phyloP scores from a whole-genome alignment of 2,797 vertebrate species.

The Fratercula arctica region DNA sequence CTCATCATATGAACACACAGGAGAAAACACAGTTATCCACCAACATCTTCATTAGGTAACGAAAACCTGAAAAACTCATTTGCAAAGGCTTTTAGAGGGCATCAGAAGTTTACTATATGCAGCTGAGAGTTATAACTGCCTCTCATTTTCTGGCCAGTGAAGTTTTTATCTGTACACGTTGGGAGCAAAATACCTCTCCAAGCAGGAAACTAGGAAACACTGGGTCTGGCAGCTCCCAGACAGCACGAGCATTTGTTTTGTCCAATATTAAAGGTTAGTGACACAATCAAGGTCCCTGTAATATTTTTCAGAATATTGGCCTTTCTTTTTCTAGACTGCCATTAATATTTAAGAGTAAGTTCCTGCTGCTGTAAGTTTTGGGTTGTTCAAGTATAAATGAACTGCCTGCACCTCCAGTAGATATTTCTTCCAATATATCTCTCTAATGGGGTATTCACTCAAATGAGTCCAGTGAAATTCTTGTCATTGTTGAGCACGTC shows the following conservation, averaged over 20 bases:
- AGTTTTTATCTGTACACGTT: not conserved
- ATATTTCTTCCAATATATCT: not conserved
- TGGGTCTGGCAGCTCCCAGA: not conserved
- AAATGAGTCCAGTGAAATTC: slow-evolving; percentile 33
- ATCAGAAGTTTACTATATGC: not conserved
- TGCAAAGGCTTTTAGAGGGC: not conserved
- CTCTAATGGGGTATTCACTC: slow-evolving; percentile 1
- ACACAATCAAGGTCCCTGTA: not conserved
- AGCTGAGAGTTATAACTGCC: not conserved
- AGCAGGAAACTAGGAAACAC: not conserved
- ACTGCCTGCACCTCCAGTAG: not conserved
- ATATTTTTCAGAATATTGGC: slow-evolving; percentile 6
- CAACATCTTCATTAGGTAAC: not conserved
- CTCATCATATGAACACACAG: not conserved
- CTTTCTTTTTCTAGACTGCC: not conserved
- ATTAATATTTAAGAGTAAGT: not conserved
- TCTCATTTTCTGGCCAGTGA: not conserved
- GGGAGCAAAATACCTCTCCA: not conserved
- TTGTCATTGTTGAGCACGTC: slow-evolving; percentile 11
- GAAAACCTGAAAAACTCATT: not conserved
- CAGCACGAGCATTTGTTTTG: not conserved
- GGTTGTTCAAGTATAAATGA: not conserved
- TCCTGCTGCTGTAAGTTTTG: not conserved
- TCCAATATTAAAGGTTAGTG: not conserved
- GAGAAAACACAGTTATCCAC: not conserved